phyloP scores from a whole-genome alignment of 2,888 invertebrate species.

The Hedya salicella region DNA sequence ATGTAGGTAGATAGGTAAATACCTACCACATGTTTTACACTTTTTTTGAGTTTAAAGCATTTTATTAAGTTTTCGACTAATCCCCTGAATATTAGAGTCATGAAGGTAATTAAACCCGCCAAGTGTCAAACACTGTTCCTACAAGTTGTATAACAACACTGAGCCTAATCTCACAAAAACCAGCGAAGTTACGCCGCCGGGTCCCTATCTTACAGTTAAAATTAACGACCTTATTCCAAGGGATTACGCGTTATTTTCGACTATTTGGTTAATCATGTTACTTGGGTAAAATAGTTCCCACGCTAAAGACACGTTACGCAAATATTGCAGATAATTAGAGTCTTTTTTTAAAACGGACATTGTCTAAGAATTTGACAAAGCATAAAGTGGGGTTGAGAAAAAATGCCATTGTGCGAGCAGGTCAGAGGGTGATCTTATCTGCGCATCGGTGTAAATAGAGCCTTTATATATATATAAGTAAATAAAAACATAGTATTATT shows the following conservation, averaged over 20 bases:
- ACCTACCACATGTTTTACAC: no score
- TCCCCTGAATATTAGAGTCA: slow-evolving; percentile 1
- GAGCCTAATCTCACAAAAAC: slow-evolving; percentile 62
- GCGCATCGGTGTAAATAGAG: slow-evolving; percentile 23
- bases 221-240: slow-evolving; percentile 18
- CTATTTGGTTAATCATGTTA: slow-evolving; percentile 26
- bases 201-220: slow-evolving; percentile 22
- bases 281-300: slow-evolving; percentile 41
- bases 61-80: neutral
- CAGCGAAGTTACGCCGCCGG: slow-evolving; percentile 34
- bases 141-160: slow-evolving; percentile 67
- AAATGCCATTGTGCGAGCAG: slow-evolving; percentile 55
- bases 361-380: slow-evolving; percentile 65
- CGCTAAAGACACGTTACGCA: slow-evolving; percentile 64
- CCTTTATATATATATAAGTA: slow-evolving; percentile 4
- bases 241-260: slow-evolving; percentile 17
- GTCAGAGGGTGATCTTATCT: slow-evolving; percentile 49
- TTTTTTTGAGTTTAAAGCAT: neutral
- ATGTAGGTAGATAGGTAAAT: no score
- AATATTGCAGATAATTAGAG: slow-evolving; percentile 69
- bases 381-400: slow-evolving; percentile 60
- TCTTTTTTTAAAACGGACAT: slow-evolving; percentile 68
- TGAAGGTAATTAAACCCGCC: slow-evolving; percentile 22
- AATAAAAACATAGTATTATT: neutral
- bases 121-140: slow-evolving; percentile 54